Conservation (phyloP, 2,113 vertebrate genomes). For the Myrmecophaga tridactyla region DNA sequence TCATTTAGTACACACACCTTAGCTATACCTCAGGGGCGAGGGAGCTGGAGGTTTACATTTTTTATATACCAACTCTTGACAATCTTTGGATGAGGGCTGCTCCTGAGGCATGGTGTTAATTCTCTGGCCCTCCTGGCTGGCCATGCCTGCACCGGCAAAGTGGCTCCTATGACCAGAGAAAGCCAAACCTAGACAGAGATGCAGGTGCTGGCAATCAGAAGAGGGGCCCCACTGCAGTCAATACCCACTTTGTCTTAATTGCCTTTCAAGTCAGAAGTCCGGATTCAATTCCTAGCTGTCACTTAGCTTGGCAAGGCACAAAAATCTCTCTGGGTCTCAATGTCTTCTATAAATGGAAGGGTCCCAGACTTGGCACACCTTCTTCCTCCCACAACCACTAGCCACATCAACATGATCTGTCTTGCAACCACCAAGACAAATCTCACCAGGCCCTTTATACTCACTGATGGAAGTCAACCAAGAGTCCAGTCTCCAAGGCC, state of each 20-base stretch:
- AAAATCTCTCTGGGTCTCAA: background rate
- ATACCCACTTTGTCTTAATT: no score
- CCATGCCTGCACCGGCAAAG: background rate
- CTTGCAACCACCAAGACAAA: background rate
- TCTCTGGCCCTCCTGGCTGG: background rate
- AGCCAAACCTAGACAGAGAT: background rate
- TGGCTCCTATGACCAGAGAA: background rate
- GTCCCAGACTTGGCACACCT: background rate
- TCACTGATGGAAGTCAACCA: background rate
- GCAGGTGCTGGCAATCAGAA: background rate
- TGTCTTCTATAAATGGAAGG: background rate
- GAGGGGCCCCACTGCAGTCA: background rate
- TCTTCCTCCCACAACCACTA: background rate
- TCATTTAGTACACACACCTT: background rate
- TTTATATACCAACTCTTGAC: background rate
- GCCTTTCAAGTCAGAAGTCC: background rate
- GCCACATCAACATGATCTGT: background rate
- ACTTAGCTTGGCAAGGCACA: background rate
- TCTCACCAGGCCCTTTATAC: background rate
- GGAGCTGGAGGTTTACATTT: background rate
- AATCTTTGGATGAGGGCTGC: background rate
- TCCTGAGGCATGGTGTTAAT: background rate
- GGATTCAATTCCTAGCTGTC: background rate
- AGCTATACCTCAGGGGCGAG: background rate
- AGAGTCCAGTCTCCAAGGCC: background rate